Evolutionary conservation across 2,797 vertebrate genomes (phyloP), one percentile per base, ranked within the genome.

Genomic region (Notoglanidium macrostoma): DNA sequence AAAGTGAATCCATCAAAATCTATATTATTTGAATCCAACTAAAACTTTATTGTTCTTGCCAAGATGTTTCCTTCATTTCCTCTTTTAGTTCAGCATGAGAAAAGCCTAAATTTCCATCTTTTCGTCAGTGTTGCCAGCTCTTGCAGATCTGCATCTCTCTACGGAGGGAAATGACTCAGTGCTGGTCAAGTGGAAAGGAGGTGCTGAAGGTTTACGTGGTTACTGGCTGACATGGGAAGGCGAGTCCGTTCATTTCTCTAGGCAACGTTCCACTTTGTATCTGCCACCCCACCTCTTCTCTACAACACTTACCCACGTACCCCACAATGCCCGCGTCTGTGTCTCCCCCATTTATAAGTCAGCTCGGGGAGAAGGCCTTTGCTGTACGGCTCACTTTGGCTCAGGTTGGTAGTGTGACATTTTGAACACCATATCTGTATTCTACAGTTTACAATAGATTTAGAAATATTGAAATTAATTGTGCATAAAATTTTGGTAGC

Each of bases 161-260:
- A 93, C 95, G 15, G 91, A 95, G 89, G 95, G 95, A 32, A 95
- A 94, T 76, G 93, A 95, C 91, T 94, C 96, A 0, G 95, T 96
- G 83, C 93, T 94, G 91, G 95, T 96, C 0, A 92, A 95, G 85
- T 96, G 96, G 96, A 95, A 91, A 89, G 92, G 93, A 76, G 88
- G 89, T 5, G 77, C 29, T 1, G 87, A 91, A 1, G 93, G 93
- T 73, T 89, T 96, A 86, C 95, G 88, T 82, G 96, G 96, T 84
- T 96, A 96, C 94, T 96, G 95, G 96, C 92, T 96, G 86, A 96
- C 96, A 85, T 96, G 96, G 96, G 95, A 95, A 88, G 92, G 77
- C 4, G 90, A 91, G 67, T 32, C 73, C 10, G 74, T 89, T n/a
- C 90, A 57, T 85, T 65, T 86, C 0, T 87, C 67, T 4, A 87